Percentiles rank a stretch among this genome's conserved stretches.
These are phyloP conservation scores for Drosophila virilis DNA, from an alignment of 1,140 invertebrate species.

Conservation along the genomic window DNA sequence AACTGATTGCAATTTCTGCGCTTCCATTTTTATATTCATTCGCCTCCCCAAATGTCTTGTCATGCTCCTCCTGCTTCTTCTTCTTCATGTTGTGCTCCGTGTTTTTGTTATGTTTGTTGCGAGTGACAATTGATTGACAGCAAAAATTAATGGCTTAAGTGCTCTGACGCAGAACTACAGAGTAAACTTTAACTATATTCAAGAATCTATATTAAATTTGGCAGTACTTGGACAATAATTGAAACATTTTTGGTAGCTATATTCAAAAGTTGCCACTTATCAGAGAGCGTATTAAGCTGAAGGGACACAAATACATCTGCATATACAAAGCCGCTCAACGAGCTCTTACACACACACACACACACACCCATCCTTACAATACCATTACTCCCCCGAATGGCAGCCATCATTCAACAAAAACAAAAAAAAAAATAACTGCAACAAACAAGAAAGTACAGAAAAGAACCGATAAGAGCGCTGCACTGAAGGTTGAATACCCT, in stretches of 20 bases:
- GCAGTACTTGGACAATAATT: constrained; percentile 56
- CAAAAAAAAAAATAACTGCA: constrained; percentile 13
- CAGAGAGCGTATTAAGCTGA: constrained; percentile 54
- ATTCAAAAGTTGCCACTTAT: constrained; percentile 41
- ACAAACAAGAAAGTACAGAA: constrained; percentile 22
- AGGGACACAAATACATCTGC: constrained; percentile 20
- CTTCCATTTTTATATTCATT: constrained; percentile 37
- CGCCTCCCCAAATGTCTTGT: constrained; percentile 56
- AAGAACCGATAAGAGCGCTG: neutral
- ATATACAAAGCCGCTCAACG: constrained; percentile 61
- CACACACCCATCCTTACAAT: constrained; percentile 21
- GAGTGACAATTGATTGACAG: constrained; percentile 78
- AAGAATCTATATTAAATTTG: constrained; percentile 13
- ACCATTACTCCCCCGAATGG: constrained; percentile 45
- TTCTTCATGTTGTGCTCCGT: constrained; percentile 45
- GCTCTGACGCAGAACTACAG: constrained; percentile 22
- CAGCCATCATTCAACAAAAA: constrained; percentile 65
- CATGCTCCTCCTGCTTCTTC: constrained; percentile 62
- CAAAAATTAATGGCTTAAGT: constrained; percentile 76
- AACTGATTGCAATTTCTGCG: neutral
- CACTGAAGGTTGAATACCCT: neutral
- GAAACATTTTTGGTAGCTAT: constrained; percentile 60
- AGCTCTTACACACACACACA: constrained; percentile 55
- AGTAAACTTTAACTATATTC: constrained; percentile 22
- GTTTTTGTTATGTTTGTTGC: constrained; percentile 43